Evolutionary conservation across 2,113 vertebrate genomes (phyloP), one percentile per base, ranked within the genome.

Genomic region (Oreamnos americanus): DNA sequence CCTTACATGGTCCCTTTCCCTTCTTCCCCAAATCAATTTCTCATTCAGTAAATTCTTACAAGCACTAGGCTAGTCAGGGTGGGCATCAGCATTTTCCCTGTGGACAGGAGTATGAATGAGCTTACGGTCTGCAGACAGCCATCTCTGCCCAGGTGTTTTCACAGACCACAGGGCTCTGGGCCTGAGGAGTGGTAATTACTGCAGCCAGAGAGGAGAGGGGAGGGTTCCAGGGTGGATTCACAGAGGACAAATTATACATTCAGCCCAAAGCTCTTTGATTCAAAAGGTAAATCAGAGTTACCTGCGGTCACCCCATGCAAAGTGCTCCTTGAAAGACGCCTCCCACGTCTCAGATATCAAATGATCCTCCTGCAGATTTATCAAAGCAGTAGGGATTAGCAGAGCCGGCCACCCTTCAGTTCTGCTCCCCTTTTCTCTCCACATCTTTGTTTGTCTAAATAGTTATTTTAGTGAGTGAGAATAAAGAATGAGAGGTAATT

Each of bases 401-500:
- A 78, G 92, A 98, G 98, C 97, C 96, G 90, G 88, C 95, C 97
- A 98, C 98, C 98, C 98, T 98, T 96, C 98, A 94, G 93, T 67
- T 92, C 97, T 93, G 98, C 98, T 98, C 98, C 98, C 98, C 97
- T 96, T 96, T 98, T 98, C 98, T 98, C 97, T 95, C 97, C 25
- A 47, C 97, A 98, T 98, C 97, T 99, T 99, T 99, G 98, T 99
- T 98, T 99, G 98, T 98, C 98, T 99, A 98, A 99, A 99, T 98
- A 98, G 98, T 99, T 99, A 98, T 99, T 99, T 99, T 99, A 98
- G 98, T 98, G 98, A 98, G 98, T 90, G 98, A 98, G 96, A 98
- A 97, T 98, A 98, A 98, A 99, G 98, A 99, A 99, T 99, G 97
- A 98, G 98, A 99, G 97, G 98, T 98, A 99, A 99, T 99, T 99